Evolutionary conservation across 1,140 invertebrate genomes (phyloP).

Genomic region (Acromyrmex heyeri): DNA sequence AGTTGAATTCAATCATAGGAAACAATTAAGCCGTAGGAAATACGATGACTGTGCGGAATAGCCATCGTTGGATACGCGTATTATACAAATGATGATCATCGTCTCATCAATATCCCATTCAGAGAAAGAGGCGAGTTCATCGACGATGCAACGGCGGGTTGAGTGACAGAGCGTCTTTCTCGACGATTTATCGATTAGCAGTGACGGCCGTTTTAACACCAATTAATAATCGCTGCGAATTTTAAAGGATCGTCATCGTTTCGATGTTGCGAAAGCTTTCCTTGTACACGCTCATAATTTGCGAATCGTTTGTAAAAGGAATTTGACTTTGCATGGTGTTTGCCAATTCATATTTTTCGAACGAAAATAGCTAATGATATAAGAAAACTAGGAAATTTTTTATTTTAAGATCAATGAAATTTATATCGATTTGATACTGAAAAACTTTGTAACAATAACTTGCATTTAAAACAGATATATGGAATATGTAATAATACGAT

Average conservation of each 20-base stretch:
- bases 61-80: conserved; percentile 29
- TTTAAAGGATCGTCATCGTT: conserved; percentile 1
- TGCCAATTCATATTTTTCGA: background rate
- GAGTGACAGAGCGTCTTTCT: conserved; percentile 52
- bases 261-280: background rate
- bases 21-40: conserved; percentile 59
- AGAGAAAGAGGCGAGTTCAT: conserved; percentile 62
- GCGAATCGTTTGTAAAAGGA: background rate
- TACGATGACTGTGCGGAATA: conserved; percentile 53
- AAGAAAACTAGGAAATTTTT: background rate
- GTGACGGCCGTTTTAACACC: conserved; percentile 48
- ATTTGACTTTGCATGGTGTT: background rate
- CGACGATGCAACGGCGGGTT: conserved; percentile 35
- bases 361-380: background rate
- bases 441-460: background rate
- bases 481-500: background rate
- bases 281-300: background rate
- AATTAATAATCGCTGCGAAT: conserved; percentile 42
- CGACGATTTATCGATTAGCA: conserved; percentile 59
- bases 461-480: background rate
- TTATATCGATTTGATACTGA: background rate
- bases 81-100: conserved; percentile 47
- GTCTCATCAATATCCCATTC: conserved; percentile 64
- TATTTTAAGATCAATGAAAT: background rate
- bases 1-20: conserved; percentile 50